Base-by-base conservation (phyloP, 2,113 vertebrate genomes). In the Gallinago jamesoni region DNA sequence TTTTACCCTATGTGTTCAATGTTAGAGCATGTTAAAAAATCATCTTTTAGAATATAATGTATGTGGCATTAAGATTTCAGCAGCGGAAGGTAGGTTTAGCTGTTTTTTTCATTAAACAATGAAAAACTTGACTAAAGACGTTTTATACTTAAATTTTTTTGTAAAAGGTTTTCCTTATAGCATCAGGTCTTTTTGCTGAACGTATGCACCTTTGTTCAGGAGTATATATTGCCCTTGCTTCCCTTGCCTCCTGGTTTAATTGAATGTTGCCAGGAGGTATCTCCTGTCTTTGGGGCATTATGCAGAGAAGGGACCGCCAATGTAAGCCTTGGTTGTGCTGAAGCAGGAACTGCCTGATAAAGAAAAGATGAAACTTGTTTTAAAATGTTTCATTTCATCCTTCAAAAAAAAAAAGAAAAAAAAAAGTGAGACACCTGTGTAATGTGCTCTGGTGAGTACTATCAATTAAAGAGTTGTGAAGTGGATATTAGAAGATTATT, bases 391-490 rank as follows among this genome's bases (percentile, higher is more conserved):
- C 55, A 84, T 97, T 97, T 93, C 92, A 84, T 89, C 47, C 55
- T 94, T 93, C 30, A 85, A 74, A 55, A 82, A 63, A 63, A 64
- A 56, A 79, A 72, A 37, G 35, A 37, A 75, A 47, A 62, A 77
- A 25, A 39, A 60, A 33, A 41, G 39, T 67, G 90, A 97, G 74
- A 43, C 88, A 93, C 94, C 96, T 95, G 90, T 75, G 39, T 90
- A 97, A 84, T 90, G 72, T 93, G 56, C 86, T 89, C 41, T 80
- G 28, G 37, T 60, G 24, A 86, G 79, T 73, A 16, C 93, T 87
- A 45, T 96, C 97, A 98, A 97, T 98, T 98, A 97, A 86, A 94
- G 87, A 85, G 66, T 74, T 92, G 68, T 68, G 69, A 94, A 89
- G 81, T 76, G 76, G 82, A 50, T 93, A 84, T 62, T 79, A 90